A percentile compares a stretch with the other conserved stretches of the same genome.
Evolutionary conservation across 2,888 invertebrate genomes (phyloP).

Genomic region (Tubulanus polymorphus): DNA sequence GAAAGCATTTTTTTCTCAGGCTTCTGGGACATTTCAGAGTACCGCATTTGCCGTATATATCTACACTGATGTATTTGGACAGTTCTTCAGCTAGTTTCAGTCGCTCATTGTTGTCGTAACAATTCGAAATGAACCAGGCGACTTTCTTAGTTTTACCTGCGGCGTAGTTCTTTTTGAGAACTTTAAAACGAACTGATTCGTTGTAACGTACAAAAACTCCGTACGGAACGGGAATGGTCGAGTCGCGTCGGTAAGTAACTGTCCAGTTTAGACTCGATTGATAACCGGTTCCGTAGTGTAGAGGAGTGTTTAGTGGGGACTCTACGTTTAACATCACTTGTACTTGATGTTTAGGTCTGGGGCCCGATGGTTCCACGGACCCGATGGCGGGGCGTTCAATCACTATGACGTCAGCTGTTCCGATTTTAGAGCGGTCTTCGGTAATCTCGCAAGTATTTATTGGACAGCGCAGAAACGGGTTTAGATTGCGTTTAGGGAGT

Average conservation of each 20-base stretch:
- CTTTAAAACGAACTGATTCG: conserved; percentile 1
- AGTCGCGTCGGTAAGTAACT: conserved; percentile 88
- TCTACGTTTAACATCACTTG: no score
- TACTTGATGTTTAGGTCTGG: no score
- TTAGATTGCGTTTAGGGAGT: no score
- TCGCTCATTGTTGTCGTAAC: conserved; percentile 82
- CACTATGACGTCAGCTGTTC: no score
- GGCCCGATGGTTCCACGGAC: no score
- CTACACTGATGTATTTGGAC: conserved; percentile 77
- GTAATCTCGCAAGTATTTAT: no score
- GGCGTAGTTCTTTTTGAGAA: conserved; percentile 15
- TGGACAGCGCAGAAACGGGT: no score
- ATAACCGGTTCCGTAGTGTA: no score
- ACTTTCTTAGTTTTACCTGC: conserved; percentile 87
- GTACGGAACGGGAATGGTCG: conserved; percentile 91
- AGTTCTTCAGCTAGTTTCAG: conserved; percentile 79
- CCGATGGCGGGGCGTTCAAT: no score
- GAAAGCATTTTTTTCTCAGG: conserved; percentile 71
- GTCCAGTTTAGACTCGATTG: conserved; percentile 99
- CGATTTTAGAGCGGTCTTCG: no score
- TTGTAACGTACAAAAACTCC: conserved; percentile 82
- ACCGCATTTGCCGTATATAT: conserved; percentile 85
- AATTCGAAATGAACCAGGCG: conserved; percentile 95
- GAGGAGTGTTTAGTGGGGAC: background rate
- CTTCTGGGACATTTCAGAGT: conserved; percentile 67